Evolutionary conservation across 2,888 invertebrate genomes (phyloP).

Genomic region (Pachycephus smyrnensis): DNA sequence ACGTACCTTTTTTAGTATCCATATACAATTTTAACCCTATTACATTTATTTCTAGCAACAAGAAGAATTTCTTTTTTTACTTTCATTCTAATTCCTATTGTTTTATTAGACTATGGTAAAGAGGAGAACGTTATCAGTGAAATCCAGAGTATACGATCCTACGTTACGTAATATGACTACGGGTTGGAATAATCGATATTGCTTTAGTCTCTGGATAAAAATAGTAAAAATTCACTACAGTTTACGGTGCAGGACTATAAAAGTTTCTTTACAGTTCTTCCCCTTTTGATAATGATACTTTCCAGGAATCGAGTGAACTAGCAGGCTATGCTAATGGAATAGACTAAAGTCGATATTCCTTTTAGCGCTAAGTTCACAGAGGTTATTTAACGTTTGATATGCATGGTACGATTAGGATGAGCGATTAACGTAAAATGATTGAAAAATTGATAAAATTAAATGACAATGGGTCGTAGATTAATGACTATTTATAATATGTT

Average conservation of each 20-base stretch:
- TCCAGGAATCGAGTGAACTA: background rate
- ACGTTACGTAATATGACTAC: background rate
- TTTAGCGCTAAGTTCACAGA: background rate
- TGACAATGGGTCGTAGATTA: conserved; percentile 40
- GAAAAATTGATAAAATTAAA: background rate
- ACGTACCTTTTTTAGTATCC: background rate
- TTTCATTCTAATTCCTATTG: background rate
- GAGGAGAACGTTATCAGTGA: background rate
- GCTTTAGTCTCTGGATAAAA: background rate
- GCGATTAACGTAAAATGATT: background rate
- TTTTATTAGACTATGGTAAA: background rate
- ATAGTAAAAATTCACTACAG: background rate
- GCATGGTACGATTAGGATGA: background rate
- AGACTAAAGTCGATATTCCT: background rate
- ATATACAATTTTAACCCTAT: background rate
- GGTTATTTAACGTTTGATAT: background rate
- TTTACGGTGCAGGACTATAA: background rate
- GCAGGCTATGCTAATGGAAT: background rate
- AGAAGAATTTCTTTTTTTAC: background rate
- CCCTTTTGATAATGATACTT: background rate
- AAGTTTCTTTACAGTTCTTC: background rate
- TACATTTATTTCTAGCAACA: background rate
- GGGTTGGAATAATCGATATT: background rate
- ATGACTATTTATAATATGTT: conserved; percentile 48
- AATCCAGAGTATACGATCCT: background rate